phyloP scores from a whole-genome alignment of 1,140 invertebrate genomes.

The Branchinecta lindahli region DNA sequence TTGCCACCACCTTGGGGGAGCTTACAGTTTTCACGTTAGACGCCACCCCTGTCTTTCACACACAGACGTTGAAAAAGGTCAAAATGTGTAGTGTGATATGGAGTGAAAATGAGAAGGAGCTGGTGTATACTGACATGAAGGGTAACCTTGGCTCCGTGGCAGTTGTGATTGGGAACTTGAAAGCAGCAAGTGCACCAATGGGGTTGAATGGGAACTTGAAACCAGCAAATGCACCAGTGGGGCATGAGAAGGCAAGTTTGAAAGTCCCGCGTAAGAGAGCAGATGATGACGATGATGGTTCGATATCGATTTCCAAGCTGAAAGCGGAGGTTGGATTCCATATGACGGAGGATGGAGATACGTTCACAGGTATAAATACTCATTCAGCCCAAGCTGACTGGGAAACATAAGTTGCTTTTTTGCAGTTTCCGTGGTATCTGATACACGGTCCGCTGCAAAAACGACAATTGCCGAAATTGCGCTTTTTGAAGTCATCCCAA shows the following conservation, averaged over 20 bases:
- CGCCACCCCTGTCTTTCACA: neutral
- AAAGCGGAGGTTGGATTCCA: neutral
- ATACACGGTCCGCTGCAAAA: too few relatives aligned
- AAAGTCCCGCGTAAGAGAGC: neutral
- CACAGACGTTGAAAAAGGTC: neutral
- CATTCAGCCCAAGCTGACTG: too few relatives aligned
- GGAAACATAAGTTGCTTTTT: too few relatives aligned
- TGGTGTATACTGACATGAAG: neutral
- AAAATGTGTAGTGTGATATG: neutral
- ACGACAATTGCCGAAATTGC: too few relatives aligned
- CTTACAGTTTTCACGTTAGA: neutral
- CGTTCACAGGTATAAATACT: conserved; percentile 8
- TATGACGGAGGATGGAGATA: neutral
- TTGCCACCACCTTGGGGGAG: neutral
- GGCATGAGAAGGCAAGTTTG: neutral
- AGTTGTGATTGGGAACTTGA: neutral
- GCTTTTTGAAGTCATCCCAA: too few relatives aligned
- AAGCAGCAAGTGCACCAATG: neutral
- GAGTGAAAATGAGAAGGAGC: neutral
- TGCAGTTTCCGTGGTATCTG: too few relatives aligned
- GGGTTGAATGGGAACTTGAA: neutral
- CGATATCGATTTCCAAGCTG: neutral
- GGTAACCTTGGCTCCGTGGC: neutral
- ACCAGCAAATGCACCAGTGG: neutral
- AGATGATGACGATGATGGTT: neutral